phyloP scores from a whole-genome alignment of 2,113 vertebrate genomes.

The Pomatostomus ruficeps region DNA sequence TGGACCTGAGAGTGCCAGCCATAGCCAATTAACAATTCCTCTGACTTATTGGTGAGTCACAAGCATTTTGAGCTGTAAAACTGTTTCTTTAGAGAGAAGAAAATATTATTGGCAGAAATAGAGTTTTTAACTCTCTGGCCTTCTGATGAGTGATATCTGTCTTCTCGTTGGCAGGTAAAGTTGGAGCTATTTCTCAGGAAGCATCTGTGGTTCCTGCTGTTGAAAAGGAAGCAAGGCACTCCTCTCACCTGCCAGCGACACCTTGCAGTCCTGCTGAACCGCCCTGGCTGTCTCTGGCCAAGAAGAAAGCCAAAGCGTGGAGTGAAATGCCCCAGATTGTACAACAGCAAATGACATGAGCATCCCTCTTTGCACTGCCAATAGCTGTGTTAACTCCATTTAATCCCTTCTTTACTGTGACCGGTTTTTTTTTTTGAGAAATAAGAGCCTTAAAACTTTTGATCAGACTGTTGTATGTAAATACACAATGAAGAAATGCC shows the following conservation, averaged over 20 bases:
- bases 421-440: conserved; percentile 18
- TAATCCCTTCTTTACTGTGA: conserved; percentile 39
- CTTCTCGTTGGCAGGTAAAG: conserved; percentile 51
- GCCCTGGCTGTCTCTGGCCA: conserved; percentile 89
- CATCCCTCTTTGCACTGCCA: conserved; percentile 22
- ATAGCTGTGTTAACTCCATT: conserved; percentile 10
- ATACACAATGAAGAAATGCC: background rate
- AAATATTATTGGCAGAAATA: background rate
- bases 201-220: conserved; percentile 25
- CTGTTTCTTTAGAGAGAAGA: background rate
- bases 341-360: conserved; percentile 57
- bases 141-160: conserved; percentile 14
- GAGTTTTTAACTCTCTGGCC: background rate
- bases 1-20: background rate
- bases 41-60: background rate
- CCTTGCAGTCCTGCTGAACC: conserved; percentile 74
- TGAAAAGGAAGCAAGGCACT: conserved; percentile 44
- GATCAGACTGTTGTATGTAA: background rate
- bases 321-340: conserved; percentile 86
- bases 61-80: background rate
- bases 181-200: conserved; percentile 64
- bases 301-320: conserved; percentile 95
- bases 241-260: conserved; percentile 36
- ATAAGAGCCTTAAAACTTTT: conserved; percentile 43
- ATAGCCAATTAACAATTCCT: background rate